phyloP scores from a whole-genome alignment of 2,888 invertebrate species.

The Drosophila limbata region DNA sequence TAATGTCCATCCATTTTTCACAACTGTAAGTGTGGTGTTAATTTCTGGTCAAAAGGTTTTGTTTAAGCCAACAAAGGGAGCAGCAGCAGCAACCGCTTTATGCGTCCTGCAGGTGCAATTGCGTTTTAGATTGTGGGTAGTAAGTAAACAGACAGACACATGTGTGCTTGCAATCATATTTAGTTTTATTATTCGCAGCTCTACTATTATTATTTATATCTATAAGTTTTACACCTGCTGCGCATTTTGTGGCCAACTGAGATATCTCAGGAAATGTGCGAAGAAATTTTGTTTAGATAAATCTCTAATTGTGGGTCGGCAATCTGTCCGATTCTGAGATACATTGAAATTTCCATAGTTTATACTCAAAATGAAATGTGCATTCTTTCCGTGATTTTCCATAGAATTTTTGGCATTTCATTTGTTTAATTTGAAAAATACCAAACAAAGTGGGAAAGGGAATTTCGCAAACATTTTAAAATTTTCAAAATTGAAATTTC shows the following conservation, averaged over 20 bases:
- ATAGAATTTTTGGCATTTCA: constrained; percentile 22
- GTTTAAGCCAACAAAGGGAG: constrained; percentile 54
- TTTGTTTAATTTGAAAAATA: constrained; percentile 8
- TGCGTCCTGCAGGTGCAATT: constrained; percentile 66
- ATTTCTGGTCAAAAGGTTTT: constrained; percentile 51
- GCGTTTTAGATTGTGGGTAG: constrained; percentile 57
- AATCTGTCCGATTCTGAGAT: constrained; percentile 10
- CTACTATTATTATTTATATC: constrained; percentile 6
- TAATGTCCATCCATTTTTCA: constrained; percentile 36
- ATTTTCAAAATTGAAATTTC: not conserved
- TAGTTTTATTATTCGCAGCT: constrained; percentile 49
- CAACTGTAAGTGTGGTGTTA: constrained; percentile 61
- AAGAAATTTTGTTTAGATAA: constrained; percentile 9
- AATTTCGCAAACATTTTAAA: constrained; percentile 7
- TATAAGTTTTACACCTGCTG: constrained; percentile 18
- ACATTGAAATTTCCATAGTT: constrained; percentile 10
- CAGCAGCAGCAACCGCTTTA: not conserved
- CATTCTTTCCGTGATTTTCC: constrained; percentile 3
- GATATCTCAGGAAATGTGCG: constrained; percentile 18
- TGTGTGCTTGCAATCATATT: constrained; percentile 30
- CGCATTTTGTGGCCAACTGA: constrained; percentile 35
- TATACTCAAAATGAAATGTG: constrained; percentile 5
- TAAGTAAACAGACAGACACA: constrained; percentile 12
- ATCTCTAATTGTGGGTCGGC: constrained; percentile 10
- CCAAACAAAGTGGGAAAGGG: not conserved